Percentiles rank a stretch among this genome's conserved stretches.
phyloP scores from a whole-genome alignment of 2,888 invertebrate species.

The Aphodius sticticus region DNA sequence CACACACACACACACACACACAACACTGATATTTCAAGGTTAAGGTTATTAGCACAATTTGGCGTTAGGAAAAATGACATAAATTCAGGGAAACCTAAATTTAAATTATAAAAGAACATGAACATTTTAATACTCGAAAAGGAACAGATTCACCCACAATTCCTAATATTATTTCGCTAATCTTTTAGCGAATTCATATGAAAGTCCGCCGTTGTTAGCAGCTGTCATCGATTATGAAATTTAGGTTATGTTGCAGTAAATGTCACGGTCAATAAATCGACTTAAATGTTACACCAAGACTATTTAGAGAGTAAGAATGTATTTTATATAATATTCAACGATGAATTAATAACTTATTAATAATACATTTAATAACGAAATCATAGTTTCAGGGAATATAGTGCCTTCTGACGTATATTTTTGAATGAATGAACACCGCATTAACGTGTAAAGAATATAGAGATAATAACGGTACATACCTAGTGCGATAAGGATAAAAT shows the following conservation, averaged over 20 bases:
- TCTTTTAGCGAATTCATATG: not conserved
- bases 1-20: not conserved
- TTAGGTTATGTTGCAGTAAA: not conserved
- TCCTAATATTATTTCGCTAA: not conserved
- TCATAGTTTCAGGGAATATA: too few species aligned
- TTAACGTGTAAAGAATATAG: not conserved
- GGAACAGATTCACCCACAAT: too few species aligned
- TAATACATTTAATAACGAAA: too few species aligned
- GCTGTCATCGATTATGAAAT: slow-evolving; percentile 4
- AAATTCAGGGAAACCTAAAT: too few species aligned
- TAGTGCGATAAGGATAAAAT: not conserved
- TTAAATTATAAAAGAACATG: too few species aligned
- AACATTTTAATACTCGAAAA: too few species aligned
- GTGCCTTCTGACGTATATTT: not conserved
- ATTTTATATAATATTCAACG: too few species aligned
- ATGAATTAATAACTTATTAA: too few species aligned
- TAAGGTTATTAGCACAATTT: not conserved
- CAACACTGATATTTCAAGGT: not conserved
- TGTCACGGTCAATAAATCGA: not conserved
- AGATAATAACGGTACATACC: not conserved
- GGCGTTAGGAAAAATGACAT: not conserved
- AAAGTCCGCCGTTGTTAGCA: not conserved
- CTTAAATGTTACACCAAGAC: not conserved
- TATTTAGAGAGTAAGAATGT: too few species aligned
- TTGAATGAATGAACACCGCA: not conserved